Base-by-base conservation (phyloP, 2,797 vertebrate species). In the Sebastes nivosus region DNA sequence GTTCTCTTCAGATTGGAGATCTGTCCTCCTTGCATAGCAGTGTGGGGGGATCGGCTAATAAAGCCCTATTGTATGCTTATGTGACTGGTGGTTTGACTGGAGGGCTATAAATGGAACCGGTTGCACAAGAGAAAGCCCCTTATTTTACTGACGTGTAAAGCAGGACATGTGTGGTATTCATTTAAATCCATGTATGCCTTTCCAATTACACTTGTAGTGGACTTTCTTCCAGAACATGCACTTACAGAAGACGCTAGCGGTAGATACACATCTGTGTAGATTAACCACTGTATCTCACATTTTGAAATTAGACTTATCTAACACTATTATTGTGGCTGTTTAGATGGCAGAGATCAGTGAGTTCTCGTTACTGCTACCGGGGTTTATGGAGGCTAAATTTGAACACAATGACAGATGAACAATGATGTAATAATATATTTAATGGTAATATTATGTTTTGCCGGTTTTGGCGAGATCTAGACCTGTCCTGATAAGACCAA, bases 1-100 rank as follows among this genome's bases (percentile, higher is more conserved):
- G 94, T 95, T 95, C 91, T 92, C 86, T 77, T 89, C 84, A 88
- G 93, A 96, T 94, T 88, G 91, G 81, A 94, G 91, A 94, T 95
- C 86, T 90, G 90, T 90, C 88, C 80, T 93, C 86, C 54, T 68
- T 87, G 84, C 90, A 85, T 57, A 79, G 87, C 80, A 72, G 74
- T 71, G 83, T 82, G 83, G 78, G 85, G 46, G 76, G 82, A 90
- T 61, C 82, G 91, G 82, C 85, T 86, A 91, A 92, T 89, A 91
- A 92, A 92, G 76, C 82, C 59, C 87, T 80, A 93, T 93, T 95
- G 91, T 95, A 77, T 87, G 82, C 85, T 76, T 74, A 85, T 93
- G 80, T 90, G 88, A 88, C 82, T 86, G 87, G 85, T 86, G 87
- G 85, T 86, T 87, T 74, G 86, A 92, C 87, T 90, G 77, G 81